These are phyloP conservation scores for Perccottus glenii DNA, from an alignment of 2,113 vertebrate species.

Conservation along the genomic window DNA sequence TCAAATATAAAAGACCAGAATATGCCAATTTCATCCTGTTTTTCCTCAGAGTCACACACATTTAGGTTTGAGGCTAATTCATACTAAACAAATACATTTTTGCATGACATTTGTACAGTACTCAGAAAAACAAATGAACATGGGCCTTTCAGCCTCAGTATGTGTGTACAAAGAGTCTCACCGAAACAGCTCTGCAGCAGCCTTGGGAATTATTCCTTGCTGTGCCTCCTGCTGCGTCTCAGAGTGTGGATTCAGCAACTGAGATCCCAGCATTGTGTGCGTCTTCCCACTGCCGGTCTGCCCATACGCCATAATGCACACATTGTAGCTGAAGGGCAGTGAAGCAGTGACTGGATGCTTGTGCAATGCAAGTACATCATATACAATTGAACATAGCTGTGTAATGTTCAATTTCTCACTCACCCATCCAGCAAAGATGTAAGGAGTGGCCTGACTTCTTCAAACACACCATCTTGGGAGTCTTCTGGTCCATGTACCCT, in stretches of 20 bases:
- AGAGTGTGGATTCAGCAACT: conserved; percentile 26
- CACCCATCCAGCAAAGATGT: conserved; percentile 87
- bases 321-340: conserved; percentile 80
- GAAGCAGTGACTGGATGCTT: not conserved
- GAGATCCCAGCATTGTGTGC: conserved; percentile 86
- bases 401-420: conserved; percentile 40
- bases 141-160: conserved; percentile 5
- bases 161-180: conserved; percentile 36
- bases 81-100: too few species aligned
- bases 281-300: conserved; percentile 91
- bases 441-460: conserved; percentile 83
- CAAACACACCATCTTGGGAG: conserved; percentile 81
- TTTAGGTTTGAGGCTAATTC: not conserved
- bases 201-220: conserved; percentile 84
- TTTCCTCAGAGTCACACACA: not conserved
- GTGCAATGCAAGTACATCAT: not conserved
- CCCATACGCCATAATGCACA: conserved; percentile 89
- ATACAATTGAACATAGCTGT: too few species aligned
- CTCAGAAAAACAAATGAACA: conserved; percentile 5
- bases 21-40: not conserved
- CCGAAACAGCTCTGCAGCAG: conserved; percentile 84
- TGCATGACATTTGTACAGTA: not conserved
- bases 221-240: conserved; percentile 50
- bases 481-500: conserved; percentile 83
- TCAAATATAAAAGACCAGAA: not conserved